Evolutionary conservation across 2,888 invertebrate genomes (phyloP).

Genomic region (Drosophila mayaguana): DNA sequence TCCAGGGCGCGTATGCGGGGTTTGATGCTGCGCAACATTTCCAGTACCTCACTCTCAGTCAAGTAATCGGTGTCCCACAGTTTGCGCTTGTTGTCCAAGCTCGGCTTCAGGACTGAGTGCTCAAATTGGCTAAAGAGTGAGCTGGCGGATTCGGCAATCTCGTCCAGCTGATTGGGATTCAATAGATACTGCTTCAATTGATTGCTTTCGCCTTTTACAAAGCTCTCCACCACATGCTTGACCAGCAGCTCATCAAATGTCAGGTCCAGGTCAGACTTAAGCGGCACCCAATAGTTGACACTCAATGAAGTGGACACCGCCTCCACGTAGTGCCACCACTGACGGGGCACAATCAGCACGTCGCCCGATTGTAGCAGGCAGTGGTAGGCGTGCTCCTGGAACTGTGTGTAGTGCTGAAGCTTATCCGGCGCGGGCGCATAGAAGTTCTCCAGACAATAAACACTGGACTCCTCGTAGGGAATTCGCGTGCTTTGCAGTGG

Average conservation of each 20-base stretch:
- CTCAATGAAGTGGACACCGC: conserved; percentile 90
- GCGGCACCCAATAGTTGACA: conserved; percentile 90
- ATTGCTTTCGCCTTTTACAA: conserved; percentile 87
- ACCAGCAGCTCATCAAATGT: conserved; percentile 88
- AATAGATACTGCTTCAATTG: conserved; percentile 86
- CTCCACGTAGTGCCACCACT: conserved; percentile 99
- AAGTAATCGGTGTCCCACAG: conserved; percentile 58
- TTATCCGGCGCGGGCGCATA: conserved; percentile 86
- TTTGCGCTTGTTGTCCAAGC: conserved; percentile 21
- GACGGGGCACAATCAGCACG: conserved; percentile 93
- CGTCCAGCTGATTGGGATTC: conserved; percentile 89
- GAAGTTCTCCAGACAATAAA: conserved; percentile 94
- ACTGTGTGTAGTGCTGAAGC: conserved; percentile 39
- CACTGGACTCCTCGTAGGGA: conserved; percentile 98
- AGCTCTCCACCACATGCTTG: conserved; percentile 88
- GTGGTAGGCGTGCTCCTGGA: conserved; percentile 82
- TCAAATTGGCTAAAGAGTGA: conserved; percentile 57
- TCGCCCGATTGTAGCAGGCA: conserved; percentile 93
- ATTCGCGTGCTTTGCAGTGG: conserved; percentile 92
- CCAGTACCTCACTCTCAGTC: conserved; percentile 21
- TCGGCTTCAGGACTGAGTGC: conserved; percentile 41
- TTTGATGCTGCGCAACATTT: conserved; percentile 11
- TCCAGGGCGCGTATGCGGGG: conserved; percentile 35
- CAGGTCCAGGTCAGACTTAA: conserved; percentile 84
- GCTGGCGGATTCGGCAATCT: conserved; percentile 44